Evolutionary conservation across 2,113 vertebrate species (phyloP).

Genomic region (Vulpes ferrilata): DNA sequence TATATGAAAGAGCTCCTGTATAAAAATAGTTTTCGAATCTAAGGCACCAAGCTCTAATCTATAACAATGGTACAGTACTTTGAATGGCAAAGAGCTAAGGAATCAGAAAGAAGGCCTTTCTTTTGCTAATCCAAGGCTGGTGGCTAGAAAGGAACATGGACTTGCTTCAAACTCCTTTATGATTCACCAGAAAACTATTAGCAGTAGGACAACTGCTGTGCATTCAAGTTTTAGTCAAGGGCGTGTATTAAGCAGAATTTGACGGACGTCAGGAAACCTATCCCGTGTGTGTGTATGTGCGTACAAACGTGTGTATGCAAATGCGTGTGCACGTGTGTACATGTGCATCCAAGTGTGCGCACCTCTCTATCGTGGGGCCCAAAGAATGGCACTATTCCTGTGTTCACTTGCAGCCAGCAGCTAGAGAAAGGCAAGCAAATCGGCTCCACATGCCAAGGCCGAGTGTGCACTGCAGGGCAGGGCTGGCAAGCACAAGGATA

Average conservation of each 20-base stretch:
- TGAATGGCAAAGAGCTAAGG: conserved; percentile 61
- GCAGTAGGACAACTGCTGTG: background rate
- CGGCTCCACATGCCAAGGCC: conserved; percentile 58
- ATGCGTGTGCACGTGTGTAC: background rate
- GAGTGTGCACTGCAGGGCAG: conserved; percentile 29
- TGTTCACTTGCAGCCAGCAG: conserved; percentile 38
- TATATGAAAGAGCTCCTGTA: conserved; percentile 87
- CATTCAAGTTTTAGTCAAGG: background rate
- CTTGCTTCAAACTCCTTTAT: conserved; percentile 55
- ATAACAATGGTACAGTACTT: conserved; percentile 80
- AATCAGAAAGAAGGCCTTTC: conserved; percentile 33
- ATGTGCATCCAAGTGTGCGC: fast-evolving
- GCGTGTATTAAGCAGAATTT: background rate
- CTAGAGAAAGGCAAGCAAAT: conserved; percentile 65
- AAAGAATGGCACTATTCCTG: conserved; percentile 23
- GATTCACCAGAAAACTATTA: conserved; percentile 49
- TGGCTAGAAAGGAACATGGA: background rate
- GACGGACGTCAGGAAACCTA: conserved; percentile 6
- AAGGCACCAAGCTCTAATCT: conserved; percentile 93
- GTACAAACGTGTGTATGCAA: background rate
- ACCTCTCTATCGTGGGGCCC: background rate
- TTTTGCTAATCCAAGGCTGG: conserved; percentile 34
- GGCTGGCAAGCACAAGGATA: conserved; percentile 35
- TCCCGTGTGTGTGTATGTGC: background rate
- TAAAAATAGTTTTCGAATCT: conserved; percentile 90